phyloP scores from a whole-genome alignment of 1,140 invertebrate species.

The Pinna nobilis region DNA sequence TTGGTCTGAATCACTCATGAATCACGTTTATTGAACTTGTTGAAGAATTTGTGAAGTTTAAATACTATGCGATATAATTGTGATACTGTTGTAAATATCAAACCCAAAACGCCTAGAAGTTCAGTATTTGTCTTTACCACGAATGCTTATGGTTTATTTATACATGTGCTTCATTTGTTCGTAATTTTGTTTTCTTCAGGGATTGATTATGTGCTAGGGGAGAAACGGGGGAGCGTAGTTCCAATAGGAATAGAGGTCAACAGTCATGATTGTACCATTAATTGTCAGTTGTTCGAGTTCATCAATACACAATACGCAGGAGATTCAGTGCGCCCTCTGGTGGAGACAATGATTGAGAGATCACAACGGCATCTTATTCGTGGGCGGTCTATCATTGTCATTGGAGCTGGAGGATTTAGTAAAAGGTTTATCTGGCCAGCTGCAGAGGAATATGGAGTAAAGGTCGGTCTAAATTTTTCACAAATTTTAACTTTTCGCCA shows the following conservation, averaged over 20 bases:
- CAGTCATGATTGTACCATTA: constrained; percentile 57
- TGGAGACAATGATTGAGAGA: constrained; percentile 49
- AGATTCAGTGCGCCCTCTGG: constrained; percentile 31
- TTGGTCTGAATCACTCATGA: no score
- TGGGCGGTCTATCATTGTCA: constrained; percentile 40
- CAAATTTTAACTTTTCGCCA: background rate
- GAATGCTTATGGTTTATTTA: no score
- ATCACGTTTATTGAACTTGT: no score
- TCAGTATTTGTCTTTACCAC: no score
- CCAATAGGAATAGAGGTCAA: constrained; percentile 52
- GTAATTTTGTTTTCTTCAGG: constrained; percentile 33
- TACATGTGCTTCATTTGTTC: no score
- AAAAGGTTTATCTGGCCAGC: constrained; percentile 32
- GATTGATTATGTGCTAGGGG: constrained; percentile 44
- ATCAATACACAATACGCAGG: constrained; percentile 20
- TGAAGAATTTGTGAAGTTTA: no score
- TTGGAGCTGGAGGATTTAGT: constrained; percentile 41
- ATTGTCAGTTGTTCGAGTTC: constrained; percentile 52
- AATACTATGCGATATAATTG: no score
- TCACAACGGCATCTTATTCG: constrained; percentile 40
- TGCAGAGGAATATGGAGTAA: constrained; percentile 44
- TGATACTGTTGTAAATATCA: no score
- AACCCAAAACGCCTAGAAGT: no score
- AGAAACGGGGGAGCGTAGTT: constrained; percentile 15
- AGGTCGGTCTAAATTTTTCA: constrained; percentile 42